A percentile compares a stretch with the other conserved stretches of the same genome.
These are phyloP conservation scores for Phoebastria nigripes DNA, from an alignment of 2,797 vertebrate species.

Conservation along the genomic window DNA sequence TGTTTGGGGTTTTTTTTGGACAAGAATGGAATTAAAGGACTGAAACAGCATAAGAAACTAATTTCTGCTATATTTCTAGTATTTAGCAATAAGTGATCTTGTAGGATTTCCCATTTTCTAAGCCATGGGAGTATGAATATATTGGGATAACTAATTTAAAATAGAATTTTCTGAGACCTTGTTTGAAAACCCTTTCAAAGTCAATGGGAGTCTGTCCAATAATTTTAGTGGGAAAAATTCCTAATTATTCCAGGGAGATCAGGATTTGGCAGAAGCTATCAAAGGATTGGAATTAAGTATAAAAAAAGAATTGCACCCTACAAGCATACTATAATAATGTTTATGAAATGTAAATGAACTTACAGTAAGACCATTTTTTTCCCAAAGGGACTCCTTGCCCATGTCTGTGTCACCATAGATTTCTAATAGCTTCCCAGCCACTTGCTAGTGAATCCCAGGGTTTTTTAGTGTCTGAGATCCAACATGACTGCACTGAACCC, in stretches of 20 bases:
- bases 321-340: neutral
- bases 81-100: neutral
- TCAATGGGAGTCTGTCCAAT: neutral
- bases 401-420: neutral
- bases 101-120: neutral
- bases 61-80: neutral
- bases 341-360: neutral
- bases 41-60: neutral
- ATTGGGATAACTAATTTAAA: neutral
- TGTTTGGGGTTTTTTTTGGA: fast-evolving
- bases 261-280: neutral
- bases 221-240: neutral
- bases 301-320: neutral
- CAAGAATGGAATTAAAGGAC: neutral
- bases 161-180: neutral
- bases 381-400: neutral
- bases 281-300: neutral
- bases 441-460: neutral
- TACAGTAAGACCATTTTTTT: neutral
- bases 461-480: neutral
- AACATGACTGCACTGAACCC: neutral
- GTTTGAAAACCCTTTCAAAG: neutral
- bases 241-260: neutral
- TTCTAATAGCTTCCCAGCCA: neutral
- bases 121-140: neutral